Conservation (phyloP, 2,888 invertebrate species). For the Callinectes sapidus region DNA sequence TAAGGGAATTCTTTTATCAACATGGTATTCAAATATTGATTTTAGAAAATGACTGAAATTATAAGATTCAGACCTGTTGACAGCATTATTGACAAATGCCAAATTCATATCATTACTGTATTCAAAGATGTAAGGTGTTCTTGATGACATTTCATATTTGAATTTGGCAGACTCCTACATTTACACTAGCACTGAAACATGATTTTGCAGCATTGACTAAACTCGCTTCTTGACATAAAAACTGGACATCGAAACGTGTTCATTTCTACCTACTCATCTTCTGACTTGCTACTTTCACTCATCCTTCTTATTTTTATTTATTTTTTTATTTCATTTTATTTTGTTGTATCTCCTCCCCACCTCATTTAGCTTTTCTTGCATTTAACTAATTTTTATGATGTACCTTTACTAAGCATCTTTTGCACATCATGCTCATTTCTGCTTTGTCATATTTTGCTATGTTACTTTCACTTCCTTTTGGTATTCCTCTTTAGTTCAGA, state of each 20-base stretch:
- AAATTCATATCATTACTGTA: not conserved
- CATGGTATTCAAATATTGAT: too few species aligned
- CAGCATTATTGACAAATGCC: not conserved
- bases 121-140: not conserved
- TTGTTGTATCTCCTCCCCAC: not conserved
- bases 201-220: not conserved
- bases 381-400: not conserved
- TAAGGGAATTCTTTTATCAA: too few species aligned
- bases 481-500: not conserved
- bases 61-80: not conserved
- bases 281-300: not conserved
- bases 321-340: too few species aligned
- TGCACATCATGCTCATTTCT: not conserved
- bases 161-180: not conserved
- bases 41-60: not conserved
- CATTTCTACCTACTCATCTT: not conserved
- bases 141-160: not conserved
- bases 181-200: not conserved
- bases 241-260: not conserved
- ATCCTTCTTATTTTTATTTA: not conserved
- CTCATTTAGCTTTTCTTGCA: not conserved
- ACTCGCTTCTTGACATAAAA: not conserved
- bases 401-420: not conserved
- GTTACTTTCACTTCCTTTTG: not conserved
- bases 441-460: not conserved